A percentile compares a stretch with the other conserved stretches of the same genome.
Evolutionary conservation across 2,113 vertebrate species (phyloP).

Genomic region (Tursiops truncatus): DNA sequence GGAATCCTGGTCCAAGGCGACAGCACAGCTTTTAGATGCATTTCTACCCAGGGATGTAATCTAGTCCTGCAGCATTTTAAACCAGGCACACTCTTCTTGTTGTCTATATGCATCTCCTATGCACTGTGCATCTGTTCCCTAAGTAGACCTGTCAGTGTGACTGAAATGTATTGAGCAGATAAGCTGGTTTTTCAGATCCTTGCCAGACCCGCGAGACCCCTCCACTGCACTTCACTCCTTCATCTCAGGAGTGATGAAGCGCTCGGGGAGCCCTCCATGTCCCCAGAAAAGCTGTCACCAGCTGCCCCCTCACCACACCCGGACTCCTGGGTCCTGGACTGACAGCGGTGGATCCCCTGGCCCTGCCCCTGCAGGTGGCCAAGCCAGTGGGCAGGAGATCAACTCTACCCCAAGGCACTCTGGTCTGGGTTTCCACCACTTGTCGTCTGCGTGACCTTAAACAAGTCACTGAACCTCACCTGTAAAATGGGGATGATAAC

Average conservation of each 20-base stretch:
- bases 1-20: background rate
- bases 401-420: no score
- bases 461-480: background rate
- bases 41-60: background rate
- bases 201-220: fast-evolving
- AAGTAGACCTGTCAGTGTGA: background rate
- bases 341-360: background rate
- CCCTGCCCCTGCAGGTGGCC: background rate
- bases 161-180: background rate
- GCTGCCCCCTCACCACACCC: background rate
- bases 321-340: background rate
- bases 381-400: background rate
- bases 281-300: background rate
- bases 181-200: background rate
- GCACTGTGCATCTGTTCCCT: background rate
- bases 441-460: background rate
- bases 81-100: background rate
- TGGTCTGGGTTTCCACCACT: background rate
- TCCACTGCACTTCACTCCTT: background rate
- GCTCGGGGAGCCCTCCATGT: fast-evolving
- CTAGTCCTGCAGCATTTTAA: fast-evolving
- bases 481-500: background rate
- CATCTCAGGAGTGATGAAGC: background rate
- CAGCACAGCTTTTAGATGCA: background rate
- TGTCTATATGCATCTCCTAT: fast-evolving